These are phyloP conservation scores for Psettodes erumei DNA, from an alignment of 2,113 vertebrate genomes.

Conservation along the genomic window DNA sequence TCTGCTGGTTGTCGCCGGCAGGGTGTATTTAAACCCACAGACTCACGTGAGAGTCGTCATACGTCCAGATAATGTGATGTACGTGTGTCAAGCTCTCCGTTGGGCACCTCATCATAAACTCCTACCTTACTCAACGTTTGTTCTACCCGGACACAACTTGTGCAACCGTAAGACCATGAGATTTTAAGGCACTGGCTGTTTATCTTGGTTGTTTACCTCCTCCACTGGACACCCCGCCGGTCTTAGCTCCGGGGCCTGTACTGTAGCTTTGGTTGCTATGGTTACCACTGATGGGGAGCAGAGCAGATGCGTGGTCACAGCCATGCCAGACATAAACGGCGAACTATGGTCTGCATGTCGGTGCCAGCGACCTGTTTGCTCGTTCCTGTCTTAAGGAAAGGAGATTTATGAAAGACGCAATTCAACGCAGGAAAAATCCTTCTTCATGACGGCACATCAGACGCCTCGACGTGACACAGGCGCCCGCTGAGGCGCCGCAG, in stretches of 20 bases:
- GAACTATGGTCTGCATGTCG: background rate
- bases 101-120: too few species aligned
- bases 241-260: background rate
- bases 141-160: background rate
- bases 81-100: too few species aligned
- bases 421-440: too few species aligned
- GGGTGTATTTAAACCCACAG: too few species aligned
- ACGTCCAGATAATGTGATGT: too few species aligned
- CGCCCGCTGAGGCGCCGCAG: conserved; percentile 1
- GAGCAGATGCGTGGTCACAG: background rate
- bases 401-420: too few species aligned
- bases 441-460: too few species aligned
- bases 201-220: background rate
- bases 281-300: background rate
- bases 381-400: too few species aligned
- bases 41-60: too few species aligned
- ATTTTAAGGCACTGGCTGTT: background rate
- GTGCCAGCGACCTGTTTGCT: too few species aligned
- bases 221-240: background rate
- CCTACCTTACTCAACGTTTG: background rate
- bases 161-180: background rate
- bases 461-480: too few species aligned
- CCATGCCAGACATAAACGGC: background rate
- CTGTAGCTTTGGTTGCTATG: background rate
- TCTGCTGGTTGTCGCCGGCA: too few species aligned